Conservation (phyloP, 2,797 vertebrate species). For the Phataginus tricuspis region DNA sequence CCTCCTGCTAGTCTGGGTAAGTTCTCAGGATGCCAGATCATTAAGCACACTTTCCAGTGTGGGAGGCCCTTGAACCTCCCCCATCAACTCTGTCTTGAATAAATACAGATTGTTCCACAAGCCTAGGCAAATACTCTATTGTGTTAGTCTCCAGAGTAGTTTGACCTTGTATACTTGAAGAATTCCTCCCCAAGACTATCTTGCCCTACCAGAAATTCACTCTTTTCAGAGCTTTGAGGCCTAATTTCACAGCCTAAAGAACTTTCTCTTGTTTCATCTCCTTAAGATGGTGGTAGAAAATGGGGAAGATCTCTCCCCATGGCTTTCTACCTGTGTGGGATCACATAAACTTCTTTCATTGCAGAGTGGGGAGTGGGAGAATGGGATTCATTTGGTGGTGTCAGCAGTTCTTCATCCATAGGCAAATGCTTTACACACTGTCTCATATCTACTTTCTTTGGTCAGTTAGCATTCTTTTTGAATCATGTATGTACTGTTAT, state of each 20-base stretch:
- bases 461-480: constrained; percentile 27
- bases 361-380: background rate
- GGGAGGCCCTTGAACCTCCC: constrained; percentile 68
- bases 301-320: background rate
- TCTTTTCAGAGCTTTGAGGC: constrained; percentile 18
- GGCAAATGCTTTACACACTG: background rate
- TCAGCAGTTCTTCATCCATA: background rate
- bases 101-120: constrained; percentile 57
- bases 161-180: constrained; percentile 61
- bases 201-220: constrained; percentile 28
- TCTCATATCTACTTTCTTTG: constrained; percentile 3
- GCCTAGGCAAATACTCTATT: constrained; percentile 66
- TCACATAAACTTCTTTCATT: background rate
- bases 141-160: constrained; percentile 39
- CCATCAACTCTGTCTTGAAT: constrained; percentile 10
- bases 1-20: constrained; percentile 13
- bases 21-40: constrained; percentile 60
- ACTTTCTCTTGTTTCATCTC: background rate
- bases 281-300: background rate
- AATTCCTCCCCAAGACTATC: constrained; percentile 55
- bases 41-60: constrained; percentile 71
- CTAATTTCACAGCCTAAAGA: background rate
- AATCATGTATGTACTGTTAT: background rate
- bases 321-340: background rate
- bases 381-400: background rate